A percentile compares a stretch with the other conserved stretches of the same genome.
Evolutionary conservation across 2,113 vertebrate species (phyloP).

Genomic region (Indicator indicator): DNA sequence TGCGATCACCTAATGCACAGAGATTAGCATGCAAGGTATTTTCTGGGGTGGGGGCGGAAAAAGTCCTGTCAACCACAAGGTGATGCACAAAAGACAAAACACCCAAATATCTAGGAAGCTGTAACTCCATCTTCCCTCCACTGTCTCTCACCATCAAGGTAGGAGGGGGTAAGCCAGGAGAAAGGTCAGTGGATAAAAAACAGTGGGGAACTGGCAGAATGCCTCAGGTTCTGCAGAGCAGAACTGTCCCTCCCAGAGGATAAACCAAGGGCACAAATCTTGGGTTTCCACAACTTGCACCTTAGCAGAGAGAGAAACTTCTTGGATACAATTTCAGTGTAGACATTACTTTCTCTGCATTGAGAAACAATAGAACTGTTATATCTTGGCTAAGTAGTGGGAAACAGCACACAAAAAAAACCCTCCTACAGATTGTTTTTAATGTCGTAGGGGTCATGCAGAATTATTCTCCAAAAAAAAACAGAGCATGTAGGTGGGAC

Average conservation of each 20-base stretch:
- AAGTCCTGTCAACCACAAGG: constrained; percentile 17
- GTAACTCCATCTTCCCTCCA: constrained; percentile 53
- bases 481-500: background rate
- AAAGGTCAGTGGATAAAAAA: constrained; percentile 33
- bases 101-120: constrained; percentile 32
- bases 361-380: background rate
- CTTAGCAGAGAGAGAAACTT: constrained; percentile 3
- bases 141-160: background rate
- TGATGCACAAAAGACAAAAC: constrained; percentile 35
- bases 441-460: background rate
- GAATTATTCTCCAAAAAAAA: background rate
- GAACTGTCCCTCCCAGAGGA: constrained; percentile 15
- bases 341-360: background rate
- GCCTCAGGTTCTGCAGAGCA: background rate
- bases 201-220: constrained; percentile 25
- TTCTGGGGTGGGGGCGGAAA: background rate
- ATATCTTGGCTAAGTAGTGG: background rate
- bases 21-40: constrained; percentile 55
- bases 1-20: constrained; percentile 55
- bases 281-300: background rate
- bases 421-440: background rate
- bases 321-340: background rate
- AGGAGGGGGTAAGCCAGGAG: background rate
- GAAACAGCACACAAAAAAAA: background rate
- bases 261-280: constrained; percentile 45